Evolutionary conservation across 2,113 vertebrate genomes (phyloP), one percentile per base, ranked within the genome.

Genomic region (Poeciliopsis retropinna): DNA sequence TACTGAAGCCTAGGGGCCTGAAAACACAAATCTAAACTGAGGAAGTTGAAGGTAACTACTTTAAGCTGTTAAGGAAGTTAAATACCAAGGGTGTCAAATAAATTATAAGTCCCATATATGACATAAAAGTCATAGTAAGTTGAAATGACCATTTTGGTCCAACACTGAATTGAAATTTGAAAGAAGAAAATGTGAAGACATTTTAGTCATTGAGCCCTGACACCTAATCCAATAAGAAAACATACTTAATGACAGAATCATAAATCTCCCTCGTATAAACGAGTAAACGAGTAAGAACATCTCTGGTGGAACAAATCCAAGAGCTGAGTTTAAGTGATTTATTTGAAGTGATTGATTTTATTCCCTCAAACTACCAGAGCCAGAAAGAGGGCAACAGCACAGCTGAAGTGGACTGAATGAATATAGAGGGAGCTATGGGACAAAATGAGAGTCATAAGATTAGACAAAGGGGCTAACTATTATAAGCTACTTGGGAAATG

Each of bases 351-450:
- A 67, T 82, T 81, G 28, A 76, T 60, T 81, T 57, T 63, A 44
- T 67, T 74, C 34, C 27, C 28, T 70, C n/a, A 60, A 51, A 82
- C 70, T 78, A 54, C 60, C 62, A 27, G 64, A 78, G 67, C 67
- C 11, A 0, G 69, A 63, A 32, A 25, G 68, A 32, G 31, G 62
- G 57, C 11, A 22, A 0, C 73, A 5, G 32, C 12, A 65, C 19
- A 64, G 78, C 76, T 80, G 64, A 80, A 86, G 82, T 68, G 68
- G 75, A 31, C 27, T 63, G 69, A 73, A 74, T 78, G 62, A 82
- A 77, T 75, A 30, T 71, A 78, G 60, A 66, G 63, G 67, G 37
- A 54, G 19, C 37, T 22, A 12, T 31, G 14, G 70, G 64, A 14
- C 19, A 17, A n/a, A 22, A 44, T 41, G 68, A 75, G 68, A 78